Base-by-base conservation (phyloP, 1,140 invertebrate genomes). In the Araneus ventricosus region DNA sequence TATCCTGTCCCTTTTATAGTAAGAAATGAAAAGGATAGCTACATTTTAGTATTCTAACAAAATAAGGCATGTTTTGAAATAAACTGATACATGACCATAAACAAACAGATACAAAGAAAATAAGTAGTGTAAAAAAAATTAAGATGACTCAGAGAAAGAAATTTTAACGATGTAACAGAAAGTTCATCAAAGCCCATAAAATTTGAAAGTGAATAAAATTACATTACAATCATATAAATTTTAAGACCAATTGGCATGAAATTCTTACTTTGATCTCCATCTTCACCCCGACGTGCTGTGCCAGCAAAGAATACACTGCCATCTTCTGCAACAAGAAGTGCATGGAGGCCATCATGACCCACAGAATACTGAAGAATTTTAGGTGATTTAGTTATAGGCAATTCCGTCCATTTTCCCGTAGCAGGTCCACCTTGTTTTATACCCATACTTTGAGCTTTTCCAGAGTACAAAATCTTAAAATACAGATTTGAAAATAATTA, bases 321-420 rank as follows among this genome's bases (percentile, higher is more conserved):
- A 95, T 99, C 98, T 94, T 99, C 98, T 79, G 98, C 96, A 7
- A 99, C 96, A 6, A 99, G 95, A 82, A 99, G 96, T 0, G 97
- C 98, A 96, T 99, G 98, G 57, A 98, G 97, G 17, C 98, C 98
- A 95, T 99, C 99, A 95, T 99, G 99, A 0, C 99, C 99, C 27
- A 98, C 97, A 0, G 98, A 97, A 94, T 98, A 96, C 95, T 99
- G 97, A 0, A 96, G 95, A 91, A 98, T 97, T 94, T 97, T 97
- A 52, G 97, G 97, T 92, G 97, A 96, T 96, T 98, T 98, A 0
- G 97, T 97, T 91, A 98, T 96, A 22, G 96, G 95, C 80, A 98
- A 95, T 95, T 98, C 98, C 1, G 97, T 96, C 97, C 98, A 97
- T 95, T 97, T 97, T 57, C 97, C 96, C 61, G 96, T 95, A 24